Evolutionary conservation across 1,140 invertebrate genomes (phyloP), one percentile per base, ranked within the genome.

Genomic region (Sesamia nonagrioides): DNA sequence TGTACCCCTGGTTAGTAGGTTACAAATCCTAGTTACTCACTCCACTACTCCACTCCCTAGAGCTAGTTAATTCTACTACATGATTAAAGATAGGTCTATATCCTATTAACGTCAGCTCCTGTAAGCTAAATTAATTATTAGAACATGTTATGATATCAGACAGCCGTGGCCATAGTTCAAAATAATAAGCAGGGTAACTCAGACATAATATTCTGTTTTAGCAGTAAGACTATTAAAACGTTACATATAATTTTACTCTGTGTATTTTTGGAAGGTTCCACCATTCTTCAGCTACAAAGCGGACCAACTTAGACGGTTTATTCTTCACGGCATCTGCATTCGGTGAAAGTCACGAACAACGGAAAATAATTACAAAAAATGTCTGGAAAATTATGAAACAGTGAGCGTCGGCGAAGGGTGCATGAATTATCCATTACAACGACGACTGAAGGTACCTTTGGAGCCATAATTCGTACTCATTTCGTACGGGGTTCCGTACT

Each of bases 371-470:
- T 92, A 92, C 72, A 84, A 89, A 85, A 92, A 93, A 91, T 85
- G 85, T 83, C 82, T 82, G 88, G 90, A 89, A 92, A 93, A 92
- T 92, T 91, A 91, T 82, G 82, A 87, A 88, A 83, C 82, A 84
- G 71, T 61, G 60, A 79, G 52, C 66, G 72, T 45, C 45, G 63
- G 7, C 73, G 85, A 58, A 87, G 92, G 92, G 93, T 94, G 93
- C 92, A 94, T 94, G 92, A 93, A 94, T 94, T 92, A 94, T 89
- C 91, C 92, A 94, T 92, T 91, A 94, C 85, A 86, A 85, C 86
- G 88, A 82, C 77, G 87, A 87, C 86, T 87, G 85, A 88, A 91
- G 88, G 90, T 91, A 91, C 92, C 88, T 89, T 87, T 84, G 82
- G 86, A 88, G 84, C 89, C 87, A 92, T 93, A 94, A 92, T 89